Evolutionary conservation across 2,797 vertebrate genomes (phyloP).

Genomic region (Nyctibius grandis): DNA sequence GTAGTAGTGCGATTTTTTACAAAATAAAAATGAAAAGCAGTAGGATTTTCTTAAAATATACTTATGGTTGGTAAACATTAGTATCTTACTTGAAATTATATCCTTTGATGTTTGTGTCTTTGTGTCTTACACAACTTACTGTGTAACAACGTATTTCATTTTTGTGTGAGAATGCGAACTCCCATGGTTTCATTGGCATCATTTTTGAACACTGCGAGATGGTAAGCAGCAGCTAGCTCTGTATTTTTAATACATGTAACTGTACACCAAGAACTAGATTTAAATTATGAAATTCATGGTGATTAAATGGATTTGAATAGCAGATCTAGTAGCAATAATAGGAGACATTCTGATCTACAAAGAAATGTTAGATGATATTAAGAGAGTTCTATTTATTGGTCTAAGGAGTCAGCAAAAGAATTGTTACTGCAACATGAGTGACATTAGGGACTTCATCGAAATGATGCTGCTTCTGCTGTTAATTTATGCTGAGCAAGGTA

Average conservation of each 20-base stretch:
- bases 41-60: background rate
- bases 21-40: background rate
- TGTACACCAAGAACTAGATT: background rate
- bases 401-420: conserved; percentile 9
- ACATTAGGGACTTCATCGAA: conserved; percentile 22
- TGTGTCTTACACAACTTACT: background rate
- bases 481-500: conserved; percentile 43
- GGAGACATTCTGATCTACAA: background rate
- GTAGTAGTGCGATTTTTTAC: background rate
- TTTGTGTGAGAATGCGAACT: background rate
- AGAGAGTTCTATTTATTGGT: background rate
- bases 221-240: background rate
- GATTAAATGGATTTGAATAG: background rate
- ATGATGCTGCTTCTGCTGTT: conserved; percentile 9
- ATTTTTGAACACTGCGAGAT: background rate
- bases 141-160: background rate
- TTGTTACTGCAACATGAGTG: background rate
- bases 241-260: background rate
- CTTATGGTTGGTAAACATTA: background rate
- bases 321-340: background rate
- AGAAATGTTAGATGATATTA: background rate
- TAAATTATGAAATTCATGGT: background rate
- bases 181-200: background rate
- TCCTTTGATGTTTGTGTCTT: background rate
- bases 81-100: background rate